Percentiles rank a stretch among this genome's conserved stretches.
These are phyloP conservation scores for Acrocyrtus sp. DNA, from an alignment of 2,888 invertebrate genomes.

Conservation along the genomic window DNA sequence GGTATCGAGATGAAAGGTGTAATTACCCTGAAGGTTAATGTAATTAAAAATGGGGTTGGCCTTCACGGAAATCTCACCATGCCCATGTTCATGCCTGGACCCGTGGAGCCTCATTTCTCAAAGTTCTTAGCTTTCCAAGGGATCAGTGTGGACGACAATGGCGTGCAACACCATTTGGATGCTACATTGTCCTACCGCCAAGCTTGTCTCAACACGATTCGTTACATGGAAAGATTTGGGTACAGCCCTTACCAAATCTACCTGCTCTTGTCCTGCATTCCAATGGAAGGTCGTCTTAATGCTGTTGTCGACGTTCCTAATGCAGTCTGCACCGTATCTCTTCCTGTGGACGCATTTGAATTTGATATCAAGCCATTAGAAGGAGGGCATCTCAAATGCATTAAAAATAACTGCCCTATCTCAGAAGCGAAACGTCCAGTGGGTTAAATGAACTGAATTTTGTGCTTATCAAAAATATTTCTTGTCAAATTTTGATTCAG, in stretches of 20 bases:
- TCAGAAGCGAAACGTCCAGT: too few relatives aligned
- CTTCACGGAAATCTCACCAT: slow-evolving; percentile 41
- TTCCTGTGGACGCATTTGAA: too few relatives aligned
- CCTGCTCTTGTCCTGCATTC: slow-evolving; percentile 41
- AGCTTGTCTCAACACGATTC: slow-evolving; percentile 47
- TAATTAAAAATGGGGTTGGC: slow-evolving; percentile 51
- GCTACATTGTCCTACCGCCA: slow-evolving; percentile 45
- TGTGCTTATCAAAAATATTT: too few relatives aligned
- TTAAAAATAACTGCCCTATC: too few relatives aligned
- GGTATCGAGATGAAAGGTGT: slow-evolving; percentile 58
- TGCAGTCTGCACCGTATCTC: slow-evolving; percentile 49
- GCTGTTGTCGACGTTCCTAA: slow-evolving; percentile 52
- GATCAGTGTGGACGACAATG: slow-evolving; percentile 51
- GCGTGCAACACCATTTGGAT: slow-evolving; percentile 50
- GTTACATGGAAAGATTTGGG: slow-evolving; percentile 53
- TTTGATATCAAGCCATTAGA: too few relatives aligned
- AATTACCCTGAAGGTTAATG: slow-evolving; percentile 25
- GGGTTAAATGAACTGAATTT: too few relatives aligned
- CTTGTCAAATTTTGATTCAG: too few relatives aligned
- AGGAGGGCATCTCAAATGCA: too few relatives aligned
- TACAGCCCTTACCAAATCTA: slow-evolving; percentile 50
- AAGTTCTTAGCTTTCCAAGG: slow-evolving; percentile 55
- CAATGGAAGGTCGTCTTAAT: slow-evolving; percentile 46
- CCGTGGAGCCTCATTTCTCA: slow-evolving; percentile 51
- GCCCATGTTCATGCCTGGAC: slow-evolving; percentile 56